phyloP scores from a whole-genome alignment of 2,113 vertebrate species.

The Oostethus manadensis region DNA sequence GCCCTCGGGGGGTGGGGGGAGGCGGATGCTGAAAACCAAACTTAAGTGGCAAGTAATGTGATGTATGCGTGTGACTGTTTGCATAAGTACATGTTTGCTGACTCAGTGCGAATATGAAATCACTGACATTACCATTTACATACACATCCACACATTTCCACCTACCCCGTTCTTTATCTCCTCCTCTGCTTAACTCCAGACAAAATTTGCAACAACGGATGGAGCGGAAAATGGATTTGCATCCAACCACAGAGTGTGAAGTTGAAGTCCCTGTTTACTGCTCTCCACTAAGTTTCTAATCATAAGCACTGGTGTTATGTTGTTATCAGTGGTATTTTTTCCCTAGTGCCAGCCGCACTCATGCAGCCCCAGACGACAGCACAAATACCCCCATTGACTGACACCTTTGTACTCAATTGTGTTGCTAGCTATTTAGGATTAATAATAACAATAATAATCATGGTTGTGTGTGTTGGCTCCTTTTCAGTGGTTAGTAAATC shows the following conservation, averaged over 20 bases:
- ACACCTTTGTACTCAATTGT: not conserved
- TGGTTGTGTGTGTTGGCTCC: too few relatives aligned
- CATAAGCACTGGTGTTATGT: not conserved
- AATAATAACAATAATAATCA: too few relatives aligned
- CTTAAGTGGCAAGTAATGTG: conserved; percentile 16
- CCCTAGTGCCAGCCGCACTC: too few relatives aligned
- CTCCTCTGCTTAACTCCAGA: conserved; percentile 18
- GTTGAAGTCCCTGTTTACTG: conserved; percentile 28
- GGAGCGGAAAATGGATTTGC: conserved; percentile 60
- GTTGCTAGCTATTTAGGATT: not conserved
- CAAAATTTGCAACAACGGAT: conserved; percentile 51
- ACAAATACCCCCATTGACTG: too few relatives aligned
- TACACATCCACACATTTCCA: conserved; percentile 37
- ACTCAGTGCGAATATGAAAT: conserved; percentile 42
- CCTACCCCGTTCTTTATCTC: conserved; percentile 8
- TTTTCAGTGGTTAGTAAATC: too few relatives aligned
- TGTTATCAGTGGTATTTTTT: not conserved
- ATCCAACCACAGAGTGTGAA: conserved; percentile 38
- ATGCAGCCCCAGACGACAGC: too few relatives aligned
- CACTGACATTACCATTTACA: conserved; percentile 42
- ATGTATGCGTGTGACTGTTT: conserved; percentile 6
- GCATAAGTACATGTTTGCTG: conserved; percentile 38
- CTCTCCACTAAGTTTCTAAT: conserved; percentile 20
- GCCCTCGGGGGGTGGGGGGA: conserved; percentile 3
- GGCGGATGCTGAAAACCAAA: conserved; percentile 5